Evolutionary conservation across 2,888 invertebrate species (phyloP), one percentile per base, ranked within the genome.

Genomic region (Empis stercorea): DNA sequence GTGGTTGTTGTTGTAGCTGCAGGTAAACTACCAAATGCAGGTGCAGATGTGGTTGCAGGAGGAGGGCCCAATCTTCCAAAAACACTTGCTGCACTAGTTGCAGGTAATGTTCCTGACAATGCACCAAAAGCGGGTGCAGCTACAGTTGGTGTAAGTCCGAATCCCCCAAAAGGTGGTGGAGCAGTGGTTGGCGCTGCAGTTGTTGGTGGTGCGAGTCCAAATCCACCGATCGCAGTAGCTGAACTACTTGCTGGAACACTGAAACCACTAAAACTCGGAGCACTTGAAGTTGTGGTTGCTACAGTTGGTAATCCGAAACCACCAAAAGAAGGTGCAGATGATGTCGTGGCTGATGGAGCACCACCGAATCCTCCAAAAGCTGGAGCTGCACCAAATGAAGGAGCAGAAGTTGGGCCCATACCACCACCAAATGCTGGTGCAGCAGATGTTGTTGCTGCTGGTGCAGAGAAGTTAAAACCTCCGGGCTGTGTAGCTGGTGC

Each of bases 231-330:
- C 23, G 43, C 43, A 41, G 43, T 16, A 6, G 45, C 4, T 15
- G 45, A 32, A 6, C 55, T 27, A 9, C 23, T 27, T 27, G 7
- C 23, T 27, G 23, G 23, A 9, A 7, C 23, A 27, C 23, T 7
- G 23, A 27, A 53, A 1, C 56, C 51, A 2, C 59, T 57, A 27
- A 63, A 62, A 0, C 57, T 15, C 30, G 17, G 55, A 3, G 57
- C 54, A 13, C 55, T 52, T 43, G 37, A 49, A 43, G 50, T 47
- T 6, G 51, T 37, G 2, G 51, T 39, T 10, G 44, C 50, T 10
- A 46, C 43, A 3, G 53, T 46, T 45, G 54, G 49, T 14, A 53
- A 45, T n/a, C 51, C 43, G 13, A 34, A 34, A 34, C 47, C 48
- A 13, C 53, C 53, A 46, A 53, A 53, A 5, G 50, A 47, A 10